A percentile compares a stretch with the other conserved stretches of the same genome.
phyloP scores from a whole-genome alignment of 2,113 vertebrate genomes.

The Craseonycteris thonglongyai region DNA sequence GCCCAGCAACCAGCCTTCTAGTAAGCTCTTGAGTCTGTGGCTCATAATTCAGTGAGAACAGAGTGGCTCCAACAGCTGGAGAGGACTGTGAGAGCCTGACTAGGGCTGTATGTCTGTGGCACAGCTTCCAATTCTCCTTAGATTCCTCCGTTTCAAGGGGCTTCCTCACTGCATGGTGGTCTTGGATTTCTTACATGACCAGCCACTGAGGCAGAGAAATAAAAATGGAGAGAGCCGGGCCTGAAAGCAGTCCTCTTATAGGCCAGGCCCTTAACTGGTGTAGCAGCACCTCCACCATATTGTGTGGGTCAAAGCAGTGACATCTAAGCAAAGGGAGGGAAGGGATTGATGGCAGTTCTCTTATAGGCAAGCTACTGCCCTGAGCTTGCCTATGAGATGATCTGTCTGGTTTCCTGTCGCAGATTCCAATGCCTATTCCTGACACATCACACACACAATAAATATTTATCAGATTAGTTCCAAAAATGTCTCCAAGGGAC shows the following conservation, averaged over 20 bases:
- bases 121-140: neutral
- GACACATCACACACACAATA: neutral
- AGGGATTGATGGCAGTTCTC: neutral
- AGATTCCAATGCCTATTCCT: neutral
- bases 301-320: neutral
- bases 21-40: neutral
- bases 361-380: neutral
- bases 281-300: neutral
- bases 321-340: neutral
- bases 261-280: neutral
- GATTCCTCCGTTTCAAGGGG: neutral
- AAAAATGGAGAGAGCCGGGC: neutral
- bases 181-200: neutral
- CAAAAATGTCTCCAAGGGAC: neutral
- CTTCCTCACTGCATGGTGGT: neutral
- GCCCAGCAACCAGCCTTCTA: neutral
- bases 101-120: too few relatives aligned
- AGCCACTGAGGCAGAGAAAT: neutral
- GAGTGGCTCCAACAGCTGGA: neutral
- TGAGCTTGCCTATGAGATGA: neutral
- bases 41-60: neutral
- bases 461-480: neutral
- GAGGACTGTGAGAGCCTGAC: neutral
- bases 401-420: neutral
- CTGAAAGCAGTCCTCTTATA: neutral